Base-by-base conservation (phyloP, 2,888 invertebrate genomes). In the Pachymerium ferrugineum region DNA sequence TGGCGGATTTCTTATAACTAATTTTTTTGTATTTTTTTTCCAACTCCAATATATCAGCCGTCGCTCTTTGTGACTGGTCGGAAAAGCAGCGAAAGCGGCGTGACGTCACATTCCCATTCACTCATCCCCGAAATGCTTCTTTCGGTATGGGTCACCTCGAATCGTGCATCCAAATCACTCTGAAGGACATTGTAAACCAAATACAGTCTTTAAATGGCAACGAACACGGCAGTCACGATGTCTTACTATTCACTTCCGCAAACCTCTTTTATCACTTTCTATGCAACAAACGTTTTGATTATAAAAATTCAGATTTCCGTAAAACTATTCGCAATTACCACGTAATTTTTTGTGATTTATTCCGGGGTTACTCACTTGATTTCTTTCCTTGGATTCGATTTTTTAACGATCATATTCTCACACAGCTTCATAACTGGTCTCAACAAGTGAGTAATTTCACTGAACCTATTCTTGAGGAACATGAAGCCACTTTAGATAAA, bases 281-380 rank as follows among this genome's bases (percentile, higher is more conserved):
- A 90, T 93, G 93, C 83, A 90, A 89, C n/a, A 86, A 87, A 0
- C 85, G 90, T 1, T 87, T 89, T 74, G 76, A 77, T n/a, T 77
- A 88, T 14, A 38, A 72, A 14, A 91, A 93, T 77, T 74, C 79
- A 0, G 88, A 88, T 19, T 94, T 93, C 83, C 84, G 85, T 70
- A 85, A 85, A 74, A 86, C 90, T 5, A 90, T 92, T 0, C 84
- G 88, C 28, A 86, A 86, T 74, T 94, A 93, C 81, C 94, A 94
- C 79, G 89, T 91, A 78, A 92, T 94, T 72, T 94, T 94, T 84
- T 93, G 91, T 90, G 93, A 94, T 80, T 93, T 94, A 76, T 94
- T 94, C 81, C 92, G 92, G 79, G 93, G 93, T 0, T 93, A 92
- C 81, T 90, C 92, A 0, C 87, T 93, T 0, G 94, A 94, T 79